phyloP scores from a whole-genome alignment of 1,140 invertebrate genomes.

The Bombus waltoni region DNA sequence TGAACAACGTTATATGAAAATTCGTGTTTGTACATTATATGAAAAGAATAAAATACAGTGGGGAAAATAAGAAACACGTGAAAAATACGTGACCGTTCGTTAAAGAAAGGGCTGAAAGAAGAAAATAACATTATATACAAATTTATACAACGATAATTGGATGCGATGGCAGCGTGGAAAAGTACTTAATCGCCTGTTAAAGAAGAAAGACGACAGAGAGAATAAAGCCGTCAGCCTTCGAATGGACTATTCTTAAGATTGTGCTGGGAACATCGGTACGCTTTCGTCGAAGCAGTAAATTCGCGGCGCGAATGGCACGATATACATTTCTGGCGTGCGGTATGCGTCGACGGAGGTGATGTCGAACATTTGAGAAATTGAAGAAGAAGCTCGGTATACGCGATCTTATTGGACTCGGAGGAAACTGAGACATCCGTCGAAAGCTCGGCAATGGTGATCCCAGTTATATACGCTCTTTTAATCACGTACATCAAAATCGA shows the following conservation, averaged over 20 bases:
- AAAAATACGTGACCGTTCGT: neutral
- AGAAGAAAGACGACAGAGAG: neutral
- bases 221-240: neutral
- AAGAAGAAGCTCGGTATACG: neutral
- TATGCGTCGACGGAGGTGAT: conserved; percentile 7
- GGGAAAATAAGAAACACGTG: neutral
- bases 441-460: conserved; percentile 14
- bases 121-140: neutral
- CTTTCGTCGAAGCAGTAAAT: conserved; percentile 13
- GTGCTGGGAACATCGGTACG: too few relatives aligned
- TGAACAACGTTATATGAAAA: neutral
- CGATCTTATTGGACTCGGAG: conserved; percentile 24
- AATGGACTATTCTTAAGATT: neutral
- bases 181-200: neutral
- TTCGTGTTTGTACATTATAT: neutral
- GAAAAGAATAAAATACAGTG: too few relatives aligned
- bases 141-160: neutral
- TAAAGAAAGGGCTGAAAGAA: neutral
- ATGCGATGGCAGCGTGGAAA: neutral
- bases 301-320: neutral
- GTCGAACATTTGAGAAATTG: neutral
- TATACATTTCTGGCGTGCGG: conserved; percentile 11
- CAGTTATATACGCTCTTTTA: conserved; percentile 58
- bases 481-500: conserved; percentile 63
- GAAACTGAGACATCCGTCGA: neutral